phyloP scores from a whole-genome alignment of 2,797 vertebrate species.

The Darevskia mixta region DNA sequence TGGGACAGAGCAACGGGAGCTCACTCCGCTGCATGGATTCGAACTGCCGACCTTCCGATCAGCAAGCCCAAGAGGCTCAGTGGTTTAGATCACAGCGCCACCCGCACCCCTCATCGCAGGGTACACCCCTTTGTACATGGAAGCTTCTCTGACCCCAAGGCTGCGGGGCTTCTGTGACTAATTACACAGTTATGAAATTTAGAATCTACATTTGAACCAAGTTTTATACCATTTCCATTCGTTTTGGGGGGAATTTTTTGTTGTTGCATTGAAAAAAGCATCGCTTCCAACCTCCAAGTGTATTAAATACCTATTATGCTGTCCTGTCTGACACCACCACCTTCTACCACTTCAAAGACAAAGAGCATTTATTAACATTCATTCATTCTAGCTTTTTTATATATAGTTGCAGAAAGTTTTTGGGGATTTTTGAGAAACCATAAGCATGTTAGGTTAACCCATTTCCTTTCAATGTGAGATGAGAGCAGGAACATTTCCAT shows the following conservation, averaged over 20 bases:
- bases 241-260: not conserved
- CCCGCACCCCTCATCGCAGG: too few species aligned
- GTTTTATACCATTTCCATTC: too few species aligned
- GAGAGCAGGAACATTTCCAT: not conserved
- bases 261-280: not conserved
- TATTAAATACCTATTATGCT: not conserved
- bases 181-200: too few species aligned
- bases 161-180: too few species aligned
- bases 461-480: not conserved
- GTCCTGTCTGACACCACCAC: not conserved
- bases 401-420: constrained; percentile 34
- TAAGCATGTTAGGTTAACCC: not conserved
- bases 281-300: not conserved
- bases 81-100: too few species aligned
- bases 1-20: too few species aligned
- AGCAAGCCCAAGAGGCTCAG: too few species aligned
- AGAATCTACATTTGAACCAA: too few species aligned
- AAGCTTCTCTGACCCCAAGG: too few species aligned
- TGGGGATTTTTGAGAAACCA: not conserved
- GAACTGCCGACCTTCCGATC: too few species aligned
- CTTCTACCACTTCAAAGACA: not conserved
- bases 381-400: constrained; percentile 24
- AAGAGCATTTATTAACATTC: not conserved
- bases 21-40: too few species aligned
- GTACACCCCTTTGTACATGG: too few species aligned